Evolutionary conservation across 35 echinoderm and acorn worm species (phyloP), one percentile per base, ranked within the genome.

Genomic region (Lytechinus pictus): DNA sequence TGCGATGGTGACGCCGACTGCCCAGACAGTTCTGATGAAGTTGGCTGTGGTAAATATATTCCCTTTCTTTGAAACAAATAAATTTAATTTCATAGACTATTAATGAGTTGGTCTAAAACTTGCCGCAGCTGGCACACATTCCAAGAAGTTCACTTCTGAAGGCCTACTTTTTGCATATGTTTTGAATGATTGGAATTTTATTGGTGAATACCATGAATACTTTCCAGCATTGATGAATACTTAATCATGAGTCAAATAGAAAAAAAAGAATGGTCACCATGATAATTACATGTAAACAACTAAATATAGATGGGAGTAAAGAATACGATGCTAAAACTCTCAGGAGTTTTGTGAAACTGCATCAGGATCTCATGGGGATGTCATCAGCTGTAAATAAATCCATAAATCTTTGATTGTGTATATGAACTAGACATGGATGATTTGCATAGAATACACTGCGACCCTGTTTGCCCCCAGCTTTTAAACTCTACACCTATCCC

Each of bases 1-100:
- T 99, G 98, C 79, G 98, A 99, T 94, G 98, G 96, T 4, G 97
- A 97, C 52, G 28, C 86, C 29, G 98, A 99, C 56, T 99, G 98
- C 87, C 87, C 95, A 24, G 98, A 99, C 93, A 94, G 91, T 11
- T 96, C 95, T 1, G 98, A 99, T 87, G 98, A 99, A 91, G 27
- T 89, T 29, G 29, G 21, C 14, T 96, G 96, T 94, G 24, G 96
- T 96, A 94, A 86, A 93, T 96, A 58, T 79, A 28, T 44, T 6
- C 19, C 92, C 44, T 58, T 53, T 57, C 12, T 53, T 0, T n/a
- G 72, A 54, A 95, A 86, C 86, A 52, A 11, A n/a, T 9, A 94
- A 54, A 27, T 4, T 94, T 6, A 28, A 93, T 12, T 9, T 28
- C 87, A 19, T 89, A 89, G 33, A 28, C 27, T 10, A n/a, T 10